These are phyloP conservation scores for Elaphurus davidianus DNA, from an alignment of 2,113 vertebrate species.

Conservation along the genomic window DNA sequence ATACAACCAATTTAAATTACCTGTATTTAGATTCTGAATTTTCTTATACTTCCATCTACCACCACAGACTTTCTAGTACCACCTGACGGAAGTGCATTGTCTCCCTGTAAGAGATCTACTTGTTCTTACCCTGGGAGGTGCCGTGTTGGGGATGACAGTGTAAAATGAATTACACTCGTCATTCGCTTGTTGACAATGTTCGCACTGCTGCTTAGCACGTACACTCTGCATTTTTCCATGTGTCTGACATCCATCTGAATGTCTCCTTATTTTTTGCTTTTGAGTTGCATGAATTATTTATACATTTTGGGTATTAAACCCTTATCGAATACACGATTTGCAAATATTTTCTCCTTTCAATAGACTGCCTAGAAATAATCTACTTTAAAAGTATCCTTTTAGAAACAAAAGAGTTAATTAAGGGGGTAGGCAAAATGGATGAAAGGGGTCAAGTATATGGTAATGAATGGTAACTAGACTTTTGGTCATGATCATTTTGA, in stretches of 20 bases:
- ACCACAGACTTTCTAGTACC: neutral
- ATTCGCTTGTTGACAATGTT: neutral
- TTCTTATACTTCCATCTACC: neutral
- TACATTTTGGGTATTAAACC: neutral
- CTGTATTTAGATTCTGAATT: neutral
- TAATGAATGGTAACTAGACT: neutral
- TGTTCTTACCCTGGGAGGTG: neutral
- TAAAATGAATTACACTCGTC: neutral
- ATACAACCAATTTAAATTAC: neutral
- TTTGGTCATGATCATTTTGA: neutral
- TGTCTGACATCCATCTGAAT: neutral
- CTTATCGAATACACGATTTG: neutral
- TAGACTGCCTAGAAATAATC: neutral
- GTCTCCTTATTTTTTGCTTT: neutral
- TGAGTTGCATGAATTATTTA: neutral
- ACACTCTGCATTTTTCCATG: neutral
- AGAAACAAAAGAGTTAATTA: neutral
- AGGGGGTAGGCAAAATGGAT: neutral
- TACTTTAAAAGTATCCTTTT: neutral
- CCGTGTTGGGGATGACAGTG: neutral
- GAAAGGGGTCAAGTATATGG: neutral
- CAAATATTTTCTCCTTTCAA: neutral
- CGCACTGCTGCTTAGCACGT: neutral
- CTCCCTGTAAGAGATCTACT: neutral
- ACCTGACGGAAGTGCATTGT: neutral